A percentile compares a stretch with the other conserved stretches of the same genome.
These are phyloP conservation scores for Macrobrachium rosenbergii DNA, from an alignment of 1,140 invertebrate species.

Conservation along the genomic window DNA sequence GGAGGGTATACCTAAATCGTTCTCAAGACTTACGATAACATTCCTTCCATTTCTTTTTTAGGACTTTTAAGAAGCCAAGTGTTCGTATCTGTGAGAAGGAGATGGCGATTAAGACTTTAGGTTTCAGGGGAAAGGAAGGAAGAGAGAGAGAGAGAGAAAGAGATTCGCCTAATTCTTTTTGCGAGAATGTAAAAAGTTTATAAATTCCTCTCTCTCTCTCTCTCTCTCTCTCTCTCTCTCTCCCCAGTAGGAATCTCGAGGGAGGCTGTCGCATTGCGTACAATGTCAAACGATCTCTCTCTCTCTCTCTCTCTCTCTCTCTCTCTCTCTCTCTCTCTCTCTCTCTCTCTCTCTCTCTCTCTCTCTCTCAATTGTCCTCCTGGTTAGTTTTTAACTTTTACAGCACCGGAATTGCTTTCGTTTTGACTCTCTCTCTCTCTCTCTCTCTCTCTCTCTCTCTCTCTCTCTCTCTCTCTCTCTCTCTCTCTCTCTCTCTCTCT, in stretches of 20 bases:
- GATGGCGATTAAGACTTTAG: neutral
- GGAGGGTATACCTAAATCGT: no score
- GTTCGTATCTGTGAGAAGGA: neutral
- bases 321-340: slow-evolving; percentile 20
- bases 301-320: slow-evolving; percentile 20
- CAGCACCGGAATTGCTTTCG: neutral
- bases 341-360: slow-evolving; percentile 20
- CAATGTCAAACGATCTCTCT: neutral
- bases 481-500: slow-evolving; percentile 14
- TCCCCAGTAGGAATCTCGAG: neutral
- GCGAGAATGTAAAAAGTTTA: neutral
- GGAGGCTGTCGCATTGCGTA: no score
- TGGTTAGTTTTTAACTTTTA: neutral
- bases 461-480: neutral
- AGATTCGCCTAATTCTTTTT: neutral
- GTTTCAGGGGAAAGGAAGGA: neutral
- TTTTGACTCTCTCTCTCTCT: slow-evolving; percentile 4
- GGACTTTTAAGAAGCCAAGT: no score
- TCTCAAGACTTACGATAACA: no score
- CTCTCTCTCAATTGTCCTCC: slow-evolving; percentile 1
- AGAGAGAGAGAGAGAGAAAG: slow-evolving; percentile 1
- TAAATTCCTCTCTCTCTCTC: slow-evolving; percentile 6
- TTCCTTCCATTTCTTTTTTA: no score
- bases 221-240: slow-evolving; percentile 27
- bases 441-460: neutral